Conservation (phyloP, 1,140 invertebrate species). For the Neotoxoptera formosana region DNA sequence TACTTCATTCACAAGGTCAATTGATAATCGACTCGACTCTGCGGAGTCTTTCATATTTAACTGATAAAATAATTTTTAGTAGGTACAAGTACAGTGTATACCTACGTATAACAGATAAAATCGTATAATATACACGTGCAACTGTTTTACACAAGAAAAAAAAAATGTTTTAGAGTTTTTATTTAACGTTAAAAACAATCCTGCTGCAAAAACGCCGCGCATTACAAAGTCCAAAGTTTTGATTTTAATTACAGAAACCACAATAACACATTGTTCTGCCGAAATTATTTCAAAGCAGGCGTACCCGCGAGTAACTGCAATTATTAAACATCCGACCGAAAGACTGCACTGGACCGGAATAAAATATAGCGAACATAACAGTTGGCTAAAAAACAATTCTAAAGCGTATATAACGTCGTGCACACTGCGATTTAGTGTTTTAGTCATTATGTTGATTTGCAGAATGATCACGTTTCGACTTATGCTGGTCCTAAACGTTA, state of each 20-base stretch:
- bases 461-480: too few species aligned
- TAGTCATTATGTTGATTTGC: not conserved
- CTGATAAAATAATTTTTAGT: not conserved
- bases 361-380: not conserved
- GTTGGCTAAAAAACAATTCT: not conserved
- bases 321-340: not conserved
- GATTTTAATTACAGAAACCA: not conserved
- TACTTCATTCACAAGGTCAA: slow-evolving; percentile 39
- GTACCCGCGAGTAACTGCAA: not conserved
- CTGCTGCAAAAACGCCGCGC: not conserved
- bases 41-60: not conserved
- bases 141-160: not conserved
- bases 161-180: not conserved
- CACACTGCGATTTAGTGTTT: too few species aligned
- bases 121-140: not conserved
- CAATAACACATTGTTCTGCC: not conserved
- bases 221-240: not conserved
- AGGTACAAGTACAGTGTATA: not conserved
- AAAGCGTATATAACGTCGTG: not conserved
- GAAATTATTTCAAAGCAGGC: not conserved
- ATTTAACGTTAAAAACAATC: not conserved
- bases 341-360: not conserved
- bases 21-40: not conserved
- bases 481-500: not conserved
- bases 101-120: not conserved